phyloP scores from a whole-genome alignment of 2,888 invertebrate species.

The Lymantria dispar region DNA sequence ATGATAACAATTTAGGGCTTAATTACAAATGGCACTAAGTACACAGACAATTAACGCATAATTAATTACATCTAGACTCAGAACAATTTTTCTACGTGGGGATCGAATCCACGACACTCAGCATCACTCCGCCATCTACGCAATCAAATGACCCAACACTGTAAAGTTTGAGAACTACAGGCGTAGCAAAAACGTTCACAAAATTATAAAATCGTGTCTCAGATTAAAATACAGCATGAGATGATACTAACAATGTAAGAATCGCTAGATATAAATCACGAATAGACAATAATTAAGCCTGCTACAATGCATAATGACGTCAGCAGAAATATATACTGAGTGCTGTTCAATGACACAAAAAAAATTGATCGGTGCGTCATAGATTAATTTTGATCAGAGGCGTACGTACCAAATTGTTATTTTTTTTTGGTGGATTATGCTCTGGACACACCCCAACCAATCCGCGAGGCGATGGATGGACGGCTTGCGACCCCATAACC shows the following conservation, averaged over 20 bases:
- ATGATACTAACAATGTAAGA: slow-evolving; percentile 30
- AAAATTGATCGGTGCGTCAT: slow-evolving; percentile 7
- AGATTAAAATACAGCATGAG: slow-evolving; percentile 25
- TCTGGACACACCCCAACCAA: no score
- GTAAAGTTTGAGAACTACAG: background rate
- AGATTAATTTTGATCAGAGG: slow-evolving; percentile 11
- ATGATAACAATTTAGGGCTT: no score
- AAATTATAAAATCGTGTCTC: slow-evolving; percentile 30
- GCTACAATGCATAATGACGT: slow-evolving; percentile 66
- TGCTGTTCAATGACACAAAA: slow-evolving; percentile 34
- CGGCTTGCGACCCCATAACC: no score
- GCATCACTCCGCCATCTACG: no score
- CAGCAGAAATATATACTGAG: slow-evolving; percentile 55
- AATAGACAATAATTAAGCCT: slow-evolving; percentile 59
- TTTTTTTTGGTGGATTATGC: no score
- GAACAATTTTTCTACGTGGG: no score
- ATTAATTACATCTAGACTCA: no score
- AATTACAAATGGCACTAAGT: no score
- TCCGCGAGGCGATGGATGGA: no score
- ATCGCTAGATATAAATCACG: slow-evolving; percentile 37
- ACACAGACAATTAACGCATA: no score
- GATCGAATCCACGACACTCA: no score
- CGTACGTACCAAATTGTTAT: background rate
- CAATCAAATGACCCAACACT: no score
- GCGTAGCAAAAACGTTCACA: slow-evolving; percentile 18